A percentile compares a stretch with the other conserved stretches of the same genome.
Conservation (phyloP, 1,140 invertebrate genomes). For the Achroia grisella region DNA sequence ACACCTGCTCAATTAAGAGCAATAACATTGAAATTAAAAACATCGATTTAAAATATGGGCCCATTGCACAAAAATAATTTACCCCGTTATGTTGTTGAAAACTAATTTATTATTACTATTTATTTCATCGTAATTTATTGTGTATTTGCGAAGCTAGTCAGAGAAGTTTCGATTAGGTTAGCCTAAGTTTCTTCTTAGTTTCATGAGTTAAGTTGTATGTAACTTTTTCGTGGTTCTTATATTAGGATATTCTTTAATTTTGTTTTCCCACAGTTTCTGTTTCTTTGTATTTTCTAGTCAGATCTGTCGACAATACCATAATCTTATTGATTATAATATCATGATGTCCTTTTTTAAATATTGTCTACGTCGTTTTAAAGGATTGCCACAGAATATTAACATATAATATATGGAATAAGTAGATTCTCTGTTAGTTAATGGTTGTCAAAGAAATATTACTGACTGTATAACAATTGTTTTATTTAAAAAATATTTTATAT, state of each 20-base stretch:
- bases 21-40: no score
- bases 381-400: constrained; percentile 6
- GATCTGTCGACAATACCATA: constrained; percentile 23
- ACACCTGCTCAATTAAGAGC: no score
- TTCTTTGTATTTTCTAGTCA: constrained; percentile 54
- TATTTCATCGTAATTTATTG: constrained; percentile 45
- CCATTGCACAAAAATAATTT: neutral
- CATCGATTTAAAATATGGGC: no score
- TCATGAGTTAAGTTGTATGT: constrained; percentile 29
- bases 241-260: constrained; percentile 35
- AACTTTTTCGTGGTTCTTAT: constrained; percentile 30
- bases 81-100: constrained; percentile 6
- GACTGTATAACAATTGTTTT: constrained; percentile 25
- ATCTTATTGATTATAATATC: neutral
- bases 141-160: constrained; percentile 65
- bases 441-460: constrained; percentile 29
- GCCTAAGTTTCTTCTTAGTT: constrained; percentile 35
- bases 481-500: constrained; percentile 28
- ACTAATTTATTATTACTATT: constrained; percentile 42
- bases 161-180: constrained; percentile 49
- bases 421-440: constrained; percentile 33
- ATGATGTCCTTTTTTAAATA: constrained; percentile 1
- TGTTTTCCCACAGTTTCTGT: constrained; percentile 34
- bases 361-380: neutral
- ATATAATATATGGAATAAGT: constrained; percentile 20